These are phyloP conservation scores for Psylliodes chrysocephalus DNA, from an alignment of 2,888 invertebrate genomes.

Conservation along the genomic window DNA sequence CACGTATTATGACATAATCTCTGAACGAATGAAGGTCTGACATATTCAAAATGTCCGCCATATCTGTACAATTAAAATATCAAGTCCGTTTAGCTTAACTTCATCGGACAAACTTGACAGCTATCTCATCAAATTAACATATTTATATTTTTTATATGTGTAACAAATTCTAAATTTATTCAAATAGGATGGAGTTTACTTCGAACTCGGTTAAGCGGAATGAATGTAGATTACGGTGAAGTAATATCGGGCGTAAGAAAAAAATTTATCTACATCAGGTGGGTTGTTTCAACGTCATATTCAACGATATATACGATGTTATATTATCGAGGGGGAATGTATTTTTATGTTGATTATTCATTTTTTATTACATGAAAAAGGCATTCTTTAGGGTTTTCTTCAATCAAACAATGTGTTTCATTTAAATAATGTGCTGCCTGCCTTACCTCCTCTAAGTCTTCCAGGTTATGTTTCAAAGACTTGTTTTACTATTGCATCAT, in stretches of 20 bases:
- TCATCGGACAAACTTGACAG: slow-evolving; percentile 52
- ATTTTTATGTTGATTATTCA: too few species aligned
- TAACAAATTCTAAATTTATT: slow-evolving; percentile 46
- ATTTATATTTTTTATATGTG: slow-evolving; percentile 49
- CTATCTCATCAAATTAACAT: slow-evolving; percentile 52
- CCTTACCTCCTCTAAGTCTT: too few species aligned
- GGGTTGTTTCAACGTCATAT: not conserved
- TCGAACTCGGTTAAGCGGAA: slow-evolving; percentile 31
- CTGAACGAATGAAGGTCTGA: slow-evolving; percentile 49
- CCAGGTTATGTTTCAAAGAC: too few species aligned
- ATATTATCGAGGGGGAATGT: too few species aligned
- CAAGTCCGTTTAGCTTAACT: slow-evolving; percentile 52
- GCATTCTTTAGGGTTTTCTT: too few species aligned
- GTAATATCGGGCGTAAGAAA: not conserved
- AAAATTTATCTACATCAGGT: slow-evolving; percentile 2
- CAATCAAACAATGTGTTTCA: too few species aligned
- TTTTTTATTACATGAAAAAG: too few species aligned
- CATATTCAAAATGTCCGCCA: slow-evolving; percentile 48
- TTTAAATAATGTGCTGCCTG: too few species aligned
- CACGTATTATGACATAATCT: slow-evolving; percentile 54
- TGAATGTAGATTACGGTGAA: slow-evolving; percentile 27
- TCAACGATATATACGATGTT: too few species aligned
- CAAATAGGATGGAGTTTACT: slow-evolving; percentile 40
- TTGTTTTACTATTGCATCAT: too few species aligned
- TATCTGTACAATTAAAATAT: slow-evolving; percentile 53